phyloP scores from a whole-genome alignment of 2,797 vertebrate genomes.

The Hyperoplus lanceolatus region DNA sequence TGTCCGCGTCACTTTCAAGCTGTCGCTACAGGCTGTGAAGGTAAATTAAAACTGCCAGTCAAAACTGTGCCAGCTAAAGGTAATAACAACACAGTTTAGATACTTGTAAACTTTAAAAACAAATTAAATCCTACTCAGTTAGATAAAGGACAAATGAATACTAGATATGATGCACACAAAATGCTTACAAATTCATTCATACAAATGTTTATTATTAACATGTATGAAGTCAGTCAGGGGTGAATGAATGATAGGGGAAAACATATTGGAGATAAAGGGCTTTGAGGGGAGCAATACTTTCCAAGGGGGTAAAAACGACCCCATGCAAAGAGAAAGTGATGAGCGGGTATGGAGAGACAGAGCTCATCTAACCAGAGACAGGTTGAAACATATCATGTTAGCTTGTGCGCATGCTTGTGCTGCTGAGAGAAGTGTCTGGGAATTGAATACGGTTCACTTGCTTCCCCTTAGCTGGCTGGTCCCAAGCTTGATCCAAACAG shows the following conservation, averaged over 20 bases:
- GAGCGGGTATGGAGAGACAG: slow-evolving; percentile 35
- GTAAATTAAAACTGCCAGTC: too few relatives aligned
- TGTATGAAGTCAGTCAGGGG: background rate
- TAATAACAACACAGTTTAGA: too few relatives aligned
- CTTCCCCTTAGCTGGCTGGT: slow-evolving; percentile 43
- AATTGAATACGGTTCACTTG: slow-evolving; percentile 49
- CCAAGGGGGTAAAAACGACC: background rate
- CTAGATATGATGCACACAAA: too few relatives aligned
- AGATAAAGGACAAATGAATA: too few relatives aligned
- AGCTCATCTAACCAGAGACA: slow-evolving; percentile 43
- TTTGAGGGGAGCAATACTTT: background rate
- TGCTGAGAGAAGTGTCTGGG: slow-evolving; percentile 56
- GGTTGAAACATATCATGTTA: slow-evolving; percentile 57
- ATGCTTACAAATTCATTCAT: too few relatives aligned
- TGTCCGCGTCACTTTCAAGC: too few relatives aligned
- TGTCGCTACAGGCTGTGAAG: too few relatives aligned
- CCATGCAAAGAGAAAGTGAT: slow-evolving; percentile 7
- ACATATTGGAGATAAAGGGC: too few relatives aligned
- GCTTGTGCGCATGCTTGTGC: slow-evolving; percentile 38
- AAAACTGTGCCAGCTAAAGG: too few relatives aligned
- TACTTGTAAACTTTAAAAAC: too few relatives aligned
- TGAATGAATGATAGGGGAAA: too few relatives aligned
- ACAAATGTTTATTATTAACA: background rate
- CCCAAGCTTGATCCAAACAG: slow-evolving; percentile 39
- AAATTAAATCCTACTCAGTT: too few relatives aligned